Evolutionary conservation across 2,113 vertebrate genomes (phyloP).

Genomic region (Paradoxurus hermaphroditus): DNA sequence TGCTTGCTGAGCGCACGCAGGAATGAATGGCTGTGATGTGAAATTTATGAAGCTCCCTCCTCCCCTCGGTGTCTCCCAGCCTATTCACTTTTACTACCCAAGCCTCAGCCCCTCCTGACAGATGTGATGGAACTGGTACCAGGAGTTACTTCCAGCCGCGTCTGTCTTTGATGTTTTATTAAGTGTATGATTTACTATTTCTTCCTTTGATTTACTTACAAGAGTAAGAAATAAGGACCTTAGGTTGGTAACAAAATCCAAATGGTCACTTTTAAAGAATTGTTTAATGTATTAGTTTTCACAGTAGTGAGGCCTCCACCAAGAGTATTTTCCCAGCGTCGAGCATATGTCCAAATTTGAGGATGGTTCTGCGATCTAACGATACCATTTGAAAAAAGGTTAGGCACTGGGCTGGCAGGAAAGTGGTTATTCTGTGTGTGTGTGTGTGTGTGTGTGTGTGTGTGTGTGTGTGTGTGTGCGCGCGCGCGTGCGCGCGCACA

Average conservation of each 20-base stretch:
- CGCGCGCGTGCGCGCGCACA: no score
- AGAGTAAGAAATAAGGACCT: slow-evolving; percentile 46
- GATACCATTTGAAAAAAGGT: neutral
- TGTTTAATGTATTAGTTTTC: slow-evolving; percentile 13
- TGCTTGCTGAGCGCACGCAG: neutral
- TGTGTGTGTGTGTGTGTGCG: no score
- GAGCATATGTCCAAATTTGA: neutral
- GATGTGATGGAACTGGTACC: slow-evolving; percentile 22
- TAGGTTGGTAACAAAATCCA: slow-evolving; percentile 42
- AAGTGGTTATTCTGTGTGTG: neutral
- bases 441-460: neutral
- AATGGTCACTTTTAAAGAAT: slow-evolving; percentile 39
- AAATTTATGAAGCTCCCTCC: slow-evolving; percentile 37
- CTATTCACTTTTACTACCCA: neutral
- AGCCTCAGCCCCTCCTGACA: neutral
- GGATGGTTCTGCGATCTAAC: neutral
- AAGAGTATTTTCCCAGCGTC: neutral
- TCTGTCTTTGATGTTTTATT: slow-evolving; percentile 73
- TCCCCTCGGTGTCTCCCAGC: neutral
- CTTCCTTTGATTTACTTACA: slow-evolving; percentile 53
- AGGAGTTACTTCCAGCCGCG: slow-evolving; percentile 45
- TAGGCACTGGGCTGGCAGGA: neutral
- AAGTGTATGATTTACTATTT: slow-evolving; percentile 57
- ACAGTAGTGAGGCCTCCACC: neutral
- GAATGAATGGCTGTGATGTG: neutral